phyloP scores from a whole-genome alignment of 2,797 vertebrate genomes.

The Etheostoma nigrum region DNA sequence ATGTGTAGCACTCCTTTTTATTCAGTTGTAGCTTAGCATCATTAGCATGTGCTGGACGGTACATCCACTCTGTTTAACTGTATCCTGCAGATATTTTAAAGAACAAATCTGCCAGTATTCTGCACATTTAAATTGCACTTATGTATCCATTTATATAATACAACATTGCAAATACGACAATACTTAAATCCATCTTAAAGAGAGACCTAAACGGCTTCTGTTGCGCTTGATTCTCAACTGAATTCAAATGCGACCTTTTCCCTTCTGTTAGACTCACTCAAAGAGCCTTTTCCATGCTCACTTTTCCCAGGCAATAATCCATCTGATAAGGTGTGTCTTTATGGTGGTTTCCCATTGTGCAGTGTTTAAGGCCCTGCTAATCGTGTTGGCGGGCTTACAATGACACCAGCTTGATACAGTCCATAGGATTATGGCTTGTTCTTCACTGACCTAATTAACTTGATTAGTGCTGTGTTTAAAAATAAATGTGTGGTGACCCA shows the following conservation, averaged over 20 bases:
- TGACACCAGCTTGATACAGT: conserved; percentile 55
- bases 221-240: not conserved
- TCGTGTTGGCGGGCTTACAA: conserved; percentile 63
- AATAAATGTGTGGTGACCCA: conserved; percentile 80
- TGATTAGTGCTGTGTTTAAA: conserved; percentile 84
- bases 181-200: not conserved
- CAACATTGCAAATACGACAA: not conserved
- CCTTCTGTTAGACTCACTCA: not conserved
- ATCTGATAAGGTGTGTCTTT: conserved; percentile 52
- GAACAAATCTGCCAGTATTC: not conserved
- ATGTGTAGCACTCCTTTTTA: not conserved
- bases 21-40: conserved; percentile 2
- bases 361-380: conserved; percentile 52
- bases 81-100: not conserved
- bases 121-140: not conserved
- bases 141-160: not conserved
- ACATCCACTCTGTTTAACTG: not conserved
- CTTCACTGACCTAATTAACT: conserved; percentile 83
- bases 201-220: not conserved
- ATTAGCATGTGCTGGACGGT: too few species aligned
- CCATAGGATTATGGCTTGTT: conserved; percentile 74
- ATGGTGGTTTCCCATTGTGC: conserved; percentile 45
- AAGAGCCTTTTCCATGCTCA: conserved; percentile 25
- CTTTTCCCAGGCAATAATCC: conserved; percentile 30
- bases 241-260: not conserved